phyloP scores from a whole-genome alignment of 2,797 vertebrate genomes.

The Gymnodraco acuticeps region DNA sequence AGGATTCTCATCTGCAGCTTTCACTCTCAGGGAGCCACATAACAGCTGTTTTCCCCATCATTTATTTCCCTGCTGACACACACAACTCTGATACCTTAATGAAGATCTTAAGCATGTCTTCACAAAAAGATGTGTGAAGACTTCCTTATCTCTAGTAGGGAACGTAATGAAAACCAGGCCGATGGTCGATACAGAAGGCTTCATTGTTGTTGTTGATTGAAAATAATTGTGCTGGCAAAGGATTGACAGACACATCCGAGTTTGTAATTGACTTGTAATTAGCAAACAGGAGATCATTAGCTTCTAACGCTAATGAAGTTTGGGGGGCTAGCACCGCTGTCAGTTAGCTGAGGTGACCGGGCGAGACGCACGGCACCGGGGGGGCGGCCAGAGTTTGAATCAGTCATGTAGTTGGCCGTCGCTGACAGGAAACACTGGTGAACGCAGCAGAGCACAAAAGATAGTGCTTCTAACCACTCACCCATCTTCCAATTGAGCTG shows the following conservation, averaged over 20 bases:
- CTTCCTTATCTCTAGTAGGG: conserved; percentile 10
- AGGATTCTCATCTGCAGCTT: conserved; percentile 52
- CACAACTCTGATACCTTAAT: conserved; percentile 40
- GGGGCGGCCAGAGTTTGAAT: conserved; percentile 40
- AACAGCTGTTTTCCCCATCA: conserved; percentile 64
- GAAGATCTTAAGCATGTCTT: conserved; percentile 36
- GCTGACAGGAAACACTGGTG: conserved; percentile 64
- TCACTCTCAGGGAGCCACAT: conserved; percentile 52
- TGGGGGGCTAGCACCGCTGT: conserved; percentile 33
- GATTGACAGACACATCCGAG: conserved; percentile 55
- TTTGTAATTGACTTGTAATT: conserved; percentile 76
- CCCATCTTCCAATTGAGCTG: conserved; percentile 57
- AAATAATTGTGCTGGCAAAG: conserved; percentile 58
- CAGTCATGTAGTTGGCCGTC: conserved; percentile 53
- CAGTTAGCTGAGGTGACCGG: conserved; percentile 58
- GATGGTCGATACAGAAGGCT: conserved; percentile 42
- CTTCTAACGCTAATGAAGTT: conserved; percentile 71
- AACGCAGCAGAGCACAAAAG: conserved; percentile 59
- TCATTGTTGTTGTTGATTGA: conserved; percentile 58
- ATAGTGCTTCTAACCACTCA: conserved; percentile 55
- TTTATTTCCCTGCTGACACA: conserved; percentile 47
- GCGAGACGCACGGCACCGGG: conserved; percentile 36
- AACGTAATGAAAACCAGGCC: conserved; percentile 9
- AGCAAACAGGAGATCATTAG: conserved; percentile 72
- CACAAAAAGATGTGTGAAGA: conserved; percentile 16